A percentile compares a stretch with the other conserved stretches of the same genome.
Evolutionary conservation across 2,888 invertebrate species (phyloP).

Genomic region (Piscicola geometra): DNA sequence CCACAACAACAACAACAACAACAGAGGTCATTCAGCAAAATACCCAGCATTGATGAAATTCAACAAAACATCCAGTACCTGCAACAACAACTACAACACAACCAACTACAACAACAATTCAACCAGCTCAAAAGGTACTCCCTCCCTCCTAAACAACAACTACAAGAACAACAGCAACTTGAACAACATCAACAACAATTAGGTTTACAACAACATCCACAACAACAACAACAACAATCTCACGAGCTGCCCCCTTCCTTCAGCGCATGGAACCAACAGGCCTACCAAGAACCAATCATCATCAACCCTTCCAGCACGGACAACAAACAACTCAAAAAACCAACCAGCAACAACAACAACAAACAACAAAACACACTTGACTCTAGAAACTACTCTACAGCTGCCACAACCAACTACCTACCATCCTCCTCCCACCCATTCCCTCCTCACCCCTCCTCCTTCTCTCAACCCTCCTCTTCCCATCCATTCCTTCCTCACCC

Average conservation of each 20-base stretch:
- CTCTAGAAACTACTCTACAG: too few relatives aligned
- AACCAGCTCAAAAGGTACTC: neutral
- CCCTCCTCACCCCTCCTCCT: too few relatives aligned
- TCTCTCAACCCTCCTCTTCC: conserved; percentile 1
- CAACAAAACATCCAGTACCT: neutral
- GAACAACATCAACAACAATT: conserved; percentile 2
- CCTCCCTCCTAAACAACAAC: neutral
- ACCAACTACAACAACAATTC: conserved; percentile 12
- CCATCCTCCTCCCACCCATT: too few relatives aligned
- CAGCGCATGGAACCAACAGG: neutral
- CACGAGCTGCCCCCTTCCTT: conserved; percentile 8
- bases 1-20: neutral
- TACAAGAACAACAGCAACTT: conserved; percentile 1
- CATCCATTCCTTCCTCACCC: too few relatives aligned
- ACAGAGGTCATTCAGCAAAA: neutral
- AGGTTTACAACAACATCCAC: conserved; percentile 11
- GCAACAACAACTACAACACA: neutral
- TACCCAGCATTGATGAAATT: conserved; percentile 3
- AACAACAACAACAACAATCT: neutral
- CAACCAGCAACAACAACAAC: too few relatives aligned
- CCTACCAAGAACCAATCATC: neutral
- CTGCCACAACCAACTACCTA: too few relatives aligned
- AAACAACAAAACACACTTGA: neutral
- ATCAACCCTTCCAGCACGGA: neutral
- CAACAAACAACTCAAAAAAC: neutral